These are phyloP conservation scores for Myodes glareolus DNA, from an alignment of 2,113 vertebrate species.

Conservation along the genomic window DNA sequence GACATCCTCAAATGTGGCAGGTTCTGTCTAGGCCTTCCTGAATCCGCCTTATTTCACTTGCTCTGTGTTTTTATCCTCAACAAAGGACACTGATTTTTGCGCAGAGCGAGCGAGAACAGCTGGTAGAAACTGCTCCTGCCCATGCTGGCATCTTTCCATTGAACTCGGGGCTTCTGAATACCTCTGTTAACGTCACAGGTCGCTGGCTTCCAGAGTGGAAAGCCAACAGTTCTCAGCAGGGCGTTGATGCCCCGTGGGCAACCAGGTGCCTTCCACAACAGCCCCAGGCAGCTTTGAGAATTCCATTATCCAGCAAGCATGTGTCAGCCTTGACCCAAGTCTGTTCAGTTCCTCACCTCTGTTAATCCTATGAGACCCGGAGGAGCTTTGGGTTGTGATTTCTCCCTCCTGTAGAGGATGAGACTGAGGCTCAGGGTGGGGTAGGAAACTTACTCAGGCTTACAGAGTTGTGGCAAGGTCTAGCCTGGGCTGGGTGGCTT, in stretches of 20 bases:
- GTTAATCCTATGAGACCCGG: background rate
- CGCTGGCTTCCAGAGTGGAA: background rate
- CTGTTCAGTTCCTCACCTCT: background rate
- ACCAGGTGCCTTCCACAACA: background rate
- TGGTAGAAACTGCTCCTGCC: background rate
- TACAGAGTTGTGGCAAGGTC: background rate
- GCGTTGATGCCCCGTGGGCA: background rate
- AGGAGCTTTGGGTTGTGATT: background rate
- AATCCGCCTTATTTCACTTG: background rate
- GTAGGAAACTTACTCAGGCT: background rate
- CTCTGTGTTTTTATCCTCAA: slow-evolving; percentile 12
- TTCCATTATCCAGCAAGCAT: background rate
- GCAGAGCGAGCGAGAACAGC: background rate
- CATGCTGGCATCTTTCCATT: background rate
- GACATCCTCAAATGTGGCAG: slow-evolving; percentile 8
- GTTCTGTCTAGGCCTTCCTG: background rate
- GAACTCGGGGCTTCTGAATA: background rate
- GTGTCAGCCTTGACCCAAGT: background rate
- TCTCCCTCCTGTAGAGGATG: background rate
- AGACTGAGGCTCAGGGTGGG: background rate
- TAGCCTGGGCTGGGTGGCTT: background rate
- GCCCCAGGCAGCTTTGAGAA: background rate
- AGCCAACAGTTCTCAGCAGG: background rate
- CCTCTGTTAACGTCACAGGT: background rate
- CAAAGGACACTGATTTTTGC: background rate